These are phyloP conservation scores for Leptopilina clavipes DNA, from an alignment of 1,140 invertebrate species.

Conservation along the genomic window DNA sequence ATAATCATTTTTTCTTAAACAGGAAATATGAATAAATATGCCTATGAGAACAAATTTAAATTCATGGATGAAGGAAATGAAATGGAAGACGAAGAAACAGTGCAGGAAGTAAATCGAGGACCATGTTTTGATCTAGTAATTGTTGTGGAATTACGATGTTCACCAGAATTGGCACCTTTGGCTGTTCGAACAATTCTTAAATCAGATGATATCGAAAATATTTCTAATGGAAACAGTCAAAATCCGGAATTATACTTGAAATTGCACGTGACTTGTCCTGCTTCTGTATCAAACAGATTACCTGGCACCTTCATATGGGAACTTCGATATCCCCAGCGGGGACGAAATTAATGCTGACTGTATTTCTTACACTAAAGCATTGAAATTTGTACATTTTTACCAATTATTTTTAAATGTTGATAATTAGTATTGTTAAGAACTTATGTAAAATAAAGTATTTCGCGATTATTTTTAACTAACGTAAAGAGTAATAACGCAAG, in stretches of 20 bases:
- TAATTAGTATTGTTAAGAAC: constrained; percentile 22
- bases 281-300: constrained; percentile 63
- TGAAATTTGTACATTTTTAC: constrained; percentile 9
- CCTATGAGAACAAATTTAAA: constrained; percentile 65
- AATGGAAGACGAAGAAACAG: constrained; percentile 43
- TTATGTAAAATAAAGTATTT: constrained; percentile 3
- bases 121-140: constrained; percentile 61
- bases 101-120: constrained; percentile 4
- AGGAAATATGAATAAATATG: constrained; percentile 68
- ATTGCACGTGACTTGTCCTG: constrained; percentile 61
- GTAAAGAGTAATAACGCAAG: neutral
- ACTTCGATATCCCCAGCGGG: constrained; percentile 46
- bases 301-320: constrained; percentile 67
- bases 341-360: constrained; percentile 30
- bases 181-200: constrained; percentile 56
- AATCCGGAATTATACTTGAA: constrained; percentile 63
- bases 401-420: constrained; percentile 34
- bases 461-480: neutral
- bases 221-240: constrained; percentile 28
- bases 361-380: neutral
- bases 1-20: neutral
- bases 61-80: constrained; percentile 34
- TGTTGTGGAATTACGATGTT: constrained; percentile 65
- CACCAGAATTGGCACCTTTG: constrained; percentile 67
- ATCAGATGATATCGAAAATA: constrained; percentile 59